Conservation (phyloP, 2,113 vertebrate genomes). For the Eudyptes chrysolophus region DNA sequence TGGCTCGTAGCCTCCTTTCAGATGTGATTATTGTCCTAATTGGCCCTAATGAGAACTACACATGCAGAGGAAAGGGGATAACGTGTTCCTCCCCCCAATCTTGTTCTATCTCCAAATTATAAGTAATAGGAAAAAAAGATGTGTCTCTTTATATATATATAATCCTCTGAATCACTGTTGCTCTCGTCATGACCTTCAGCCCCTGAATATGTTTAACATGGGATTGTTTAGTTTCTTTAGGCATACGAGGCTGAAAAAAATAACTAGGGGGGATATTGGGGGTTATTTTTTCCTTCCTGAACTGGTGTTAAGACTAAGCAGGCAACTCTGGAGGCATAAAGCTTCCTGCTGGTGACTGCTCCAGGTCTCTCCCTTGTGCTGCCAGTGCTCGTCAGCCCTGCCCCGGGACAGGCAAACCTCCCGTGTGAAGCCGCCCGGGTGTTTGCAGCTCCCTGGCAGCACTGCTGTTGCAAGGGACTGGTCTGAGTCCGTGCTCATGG, state of each 20-base stretch:
- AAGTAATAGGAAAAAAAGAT: background rate
- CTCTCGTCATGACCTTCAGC: background rate
- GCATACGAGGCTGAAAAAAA: background rate
- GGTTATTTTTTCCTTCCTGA: background rate
- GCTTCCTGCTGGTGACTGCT: background rate
- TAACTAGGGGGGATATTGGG: background rate
- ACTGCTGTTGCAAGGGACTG: background rate
- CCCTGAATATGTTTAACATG: background rate
- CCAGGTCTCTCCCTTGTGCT: background rate
- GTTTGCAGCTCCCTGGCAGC: background rate
- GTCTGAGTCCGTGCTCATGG: rapidly evolving
- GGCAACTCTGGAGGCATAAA: background rate
- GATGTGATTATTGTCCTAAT: conserved; percentile 23
- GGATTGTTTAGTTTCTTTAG: background rate
- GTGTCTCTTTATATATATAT: background rate
- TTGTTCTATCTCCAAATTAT: background rate
- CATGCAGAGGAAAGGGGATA: conserved; percentile 9
- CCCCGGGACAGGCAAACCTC: background rate
- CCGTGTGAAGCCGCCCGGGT: rapidly evolving
- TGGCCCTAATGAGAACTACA: conserved; percentile 30
- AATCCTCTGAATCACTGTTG: background rate
- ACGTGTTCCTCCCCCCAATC: background rate
- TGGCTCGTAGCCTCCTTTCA: conserved; percentile 21
- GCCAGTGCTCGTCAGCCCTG: background rate
- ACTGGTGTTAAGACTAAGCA: background rate